Conservation (phyloP, 2,113 vertebrate genomes). For the Atlantisia rogersi region DNA sequence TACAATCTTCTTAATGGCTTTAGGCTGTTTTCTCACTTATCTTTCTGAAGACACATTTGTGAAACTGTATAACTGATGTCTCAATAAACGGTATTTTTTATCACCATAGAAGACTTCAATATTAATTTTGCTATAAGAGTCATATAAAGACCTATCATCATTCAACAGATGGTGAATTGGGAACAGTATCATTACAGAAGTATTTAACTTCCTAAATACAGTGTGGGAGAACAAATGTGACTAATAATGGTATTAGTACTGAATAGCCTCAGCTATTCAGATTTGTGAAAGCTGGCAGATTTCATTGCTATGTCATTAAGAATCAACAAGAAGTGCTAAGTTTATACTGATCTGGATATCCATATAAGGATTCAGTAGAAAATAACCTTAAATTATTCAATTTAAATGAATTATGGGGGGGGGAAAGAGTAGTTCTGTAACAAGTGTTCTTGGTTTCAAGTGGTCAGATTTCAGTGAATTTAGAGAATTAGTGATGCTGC, state of each 20-base stretch:
- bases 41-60: constrained; percentile 13
- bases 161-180: background rate
- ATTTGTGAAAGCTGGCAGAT: constrained; percentile 1
- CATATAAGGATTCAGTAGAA: background rate
- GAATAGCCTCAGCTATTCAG: background rate
- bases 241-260: constrained; percentile 8
- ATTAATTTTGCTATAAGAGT: background rate
- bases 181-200: background rate
- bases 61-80: background rate
- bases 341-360: background rate
- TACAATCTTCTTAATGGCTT: background rate
- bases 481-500: background rate
- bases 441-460: background rate
- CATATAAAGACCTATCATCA: background rate
- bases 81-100: constrained; percentile 29
- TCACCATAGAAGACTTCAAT: background rate
- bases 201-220: constrained; percentile 11
- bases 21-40: background rate
- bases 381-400: background rate
- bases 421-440: background rate
- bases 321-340: background rate
- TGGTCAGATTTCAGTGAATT: background rate
- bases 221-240: background rate
- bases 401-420: background rate
- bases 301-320: background rate